Conservation (phyloP, 1,140 invertebrate genomes). For the Phortica variegata region DNA sequence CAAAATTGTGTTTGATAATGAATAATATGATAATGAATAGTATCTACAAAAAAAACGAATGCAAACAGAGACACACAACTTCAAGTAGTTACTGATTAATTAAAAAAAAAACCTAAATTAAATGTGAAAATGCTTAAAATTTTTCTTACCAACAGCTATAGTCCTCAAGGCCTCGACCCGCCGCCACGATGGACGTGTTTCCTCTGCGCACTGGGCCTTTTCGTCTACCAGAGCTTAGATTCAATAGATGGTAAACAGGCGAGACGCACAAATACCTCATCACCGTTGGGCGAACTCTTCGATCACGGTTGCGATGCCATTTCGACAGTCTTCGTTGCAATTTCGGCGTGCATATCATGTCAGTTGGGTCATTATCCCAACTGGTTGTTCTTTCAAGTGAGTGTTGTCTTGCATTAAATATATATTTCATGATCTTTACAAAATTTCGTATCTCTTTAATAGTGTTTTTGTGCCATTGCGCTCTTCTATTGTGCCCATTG, state of each 20-base stretch:
- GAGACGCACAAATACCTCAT: constrained; percentile 86
- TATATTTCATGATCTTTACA: neutral
- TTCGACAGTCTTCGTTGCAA: constrained; percentile 93
- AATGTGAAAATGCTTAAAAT: neutral
- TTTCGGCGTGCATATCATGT: constrained; percentile 89
- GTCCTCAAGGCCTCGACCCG: constrained; percentile 67
- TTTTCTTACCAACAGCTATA: constrained; percentile 58
- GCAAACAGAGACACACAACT: too few relatives aligned
- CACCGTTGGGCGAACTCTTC: constrained; percentile 96
- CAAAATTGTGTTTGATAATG: too few relatives aligned
- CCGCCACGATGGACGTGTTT: constrained; percentile 91
- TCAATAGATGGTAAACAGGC: constrained; percentile 99
- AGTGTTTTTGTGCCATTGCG: constrained; percentile 89
- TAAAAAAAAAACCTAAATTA: too few relatives aligned
- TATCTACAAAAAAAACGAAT: too few relatives aligned
- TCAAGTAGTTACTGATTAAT: too few relatives aligned
- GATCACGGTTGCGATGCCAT: constrained; percentile 99
- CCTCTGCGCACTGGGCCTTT: constrained; percentile 89
- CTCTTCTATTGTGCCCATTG: constrained; percentile 99
- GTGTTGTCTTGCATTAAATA: neutral
- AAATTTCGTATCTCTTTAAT: neutral
- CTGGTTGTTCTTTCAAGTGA: constrained; percentile 89
- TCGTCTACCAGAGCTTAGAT: constrained; percentile 98
- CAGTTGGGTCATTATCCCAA: constrained; percentile 87
- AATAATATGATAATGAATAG: too few relatives aligned